These are phyloP conservation scores for Cyclina sinensis DNA, from an alignment of 1,140 invertebrate genomes.

Conservation along the genomic window DNA sequence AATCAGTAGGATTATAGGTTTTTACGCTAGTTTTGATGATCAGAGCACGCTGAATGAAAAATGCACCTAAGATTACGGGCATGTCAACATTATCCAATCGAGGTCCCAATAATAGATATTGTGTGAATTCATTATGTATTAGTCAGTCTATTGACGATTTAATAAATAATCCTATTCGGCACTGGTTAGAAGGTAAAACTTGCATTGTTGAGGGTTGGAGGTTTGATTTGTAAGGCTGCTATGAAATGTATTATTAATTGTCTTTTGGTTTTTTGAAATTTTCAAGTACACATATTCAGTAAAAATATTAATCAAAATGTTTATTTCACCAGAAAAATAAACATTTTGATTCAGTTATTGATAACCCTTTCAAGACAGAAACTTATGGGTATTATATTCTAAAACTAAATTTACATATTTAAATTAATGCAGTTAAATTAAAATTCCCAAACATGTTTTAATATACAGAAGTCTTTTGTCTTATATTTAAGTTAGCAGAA, in stretches of 20 bases:
- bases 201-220: neutral
- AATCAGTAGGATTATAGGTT: constrained; percentile 33
- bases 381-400: too few species aligned
- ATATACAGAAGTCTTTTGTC: too few species aligned
- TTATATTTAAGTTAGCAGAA: too few species aligned
- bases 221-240: neutral
- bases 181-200: neutral
- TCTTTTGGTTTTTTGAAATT: neutral
- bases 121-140: constrained; percentile 29
- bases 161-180: constrained; percentile 10
- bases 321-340: too few species aligned
- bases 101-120: neutral
- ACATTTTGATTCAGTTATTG: too few species aligned
- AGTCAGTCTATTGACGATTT: constrained; percentile 7
- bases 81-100: constrained; percentile 13
- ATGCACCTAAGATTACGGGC: constrained; percentile 19
- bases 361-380: too few species aligned
- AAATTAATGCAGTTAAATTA: too few species aligned
- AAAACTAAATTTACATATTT: too few species aligned
- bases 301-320: too few species aligned
- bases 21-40: constrained; percentile 14
- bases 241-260: neutral
- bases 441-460: too few species aligned
- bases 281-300: too few species aligned
- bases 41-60: neutral